These are phyloP conservation scores for Melanotaenia maccullochi DNA, from an alignment of 2,797 vertebrate species.

Conservation along the genomic window DNA sequence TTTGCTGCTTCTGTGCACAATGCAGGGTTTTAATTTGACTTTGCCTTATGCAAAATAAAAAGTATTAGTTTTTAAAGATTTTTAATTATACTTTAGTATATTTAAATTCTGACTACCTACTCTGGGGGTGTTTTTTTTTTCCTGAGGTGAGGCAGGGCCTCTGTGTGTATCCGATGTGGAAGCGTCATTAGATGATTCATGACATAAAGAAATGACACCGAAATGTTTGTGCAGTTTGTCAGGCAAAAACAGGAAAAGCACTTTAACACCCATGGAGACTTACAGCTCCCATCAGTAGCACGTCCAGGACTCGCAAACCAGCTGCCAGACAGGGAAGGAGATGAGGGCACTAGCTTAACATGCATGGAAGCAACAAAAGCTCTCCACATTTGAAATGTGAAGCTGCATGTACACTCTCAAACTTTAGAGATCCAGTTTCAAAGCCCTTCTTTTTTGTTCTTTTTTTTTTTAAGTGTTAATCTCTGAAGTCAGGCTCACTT, in stretches of 20 bases:
- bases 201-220: constrained; percentile 52
- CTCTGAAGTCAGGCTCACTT: constrained; percentile 26
- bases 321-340: constrained; percentile 40
- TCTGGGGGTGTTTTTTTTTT: constrained; percentile 1
- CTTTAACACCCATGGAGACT: constrained; percentile 39
- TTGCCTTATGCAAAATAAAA: not conserved
- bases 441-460: constrained; percentile 22
- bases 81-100: constrained; percentile 19
- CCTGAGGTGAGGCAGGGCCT: constrained; percentile 23
- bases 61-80: constrained; percentile 14
- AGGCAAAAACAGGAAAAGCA: constrained; percentile 47
- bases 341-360: constrained; percentile 46
- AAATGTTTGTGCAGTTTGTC: constrained; percentile 55
- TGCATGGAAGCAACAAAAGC: constrained; percentile 35
- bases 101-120: constrained; percentile 20
- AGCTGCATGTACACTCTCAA: constrained; percentile 22
- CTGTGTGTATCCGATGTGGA: constrained; percentile 34
- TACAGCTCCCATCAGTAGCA: constrained; percentile 32
- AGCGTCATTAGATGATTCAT: constrained; percentile 53
- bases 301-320: constrained; percentile 46
- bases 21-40: constrained; percentile 19
- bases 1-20: not conserved
- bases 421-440: constrained; percentile 38
- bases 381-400: constrained; percentile 12
- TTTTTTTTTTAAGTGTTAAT: constrained; percentile 19